Evolutionary conservation across 2,113 vertebrate species (phyloP).

Genomic region (Chaetura pelagica): DNA sequence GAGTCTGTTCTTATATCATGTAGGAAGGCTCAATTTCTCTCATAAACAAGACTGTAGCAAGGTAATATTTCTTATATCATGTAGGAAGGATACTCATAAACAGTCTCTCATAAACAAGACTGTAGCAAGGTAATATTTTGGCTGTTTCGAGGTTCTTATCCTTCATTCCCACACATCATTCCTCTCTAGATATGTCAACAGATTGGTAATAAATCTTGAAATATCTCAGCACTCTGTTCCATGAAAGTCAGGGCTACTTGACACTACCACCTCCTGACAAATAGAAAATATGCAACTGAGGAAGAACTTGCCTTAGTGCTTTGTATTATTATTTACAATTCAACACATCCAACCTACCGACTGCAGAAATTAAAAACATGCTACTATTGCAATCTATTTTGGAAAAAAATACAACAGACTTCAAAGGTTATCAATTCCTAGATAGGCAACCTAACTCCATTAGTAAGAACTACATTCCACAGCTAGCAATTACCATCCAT

Average conservation of each 20-base stretch:
- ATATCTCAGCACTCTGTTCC: neutral
- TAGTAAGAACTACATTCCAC: neutral
- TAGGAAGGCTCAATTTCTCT: neutral
- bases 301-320: neutral
- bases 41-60: neutral
- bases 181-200: neutral
- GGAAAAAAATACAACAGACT: neutral
- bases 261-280: neutral
- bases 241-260: neutral
- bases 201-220: neutral
- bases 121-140: neutral
- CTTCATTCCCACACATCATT: neutral
- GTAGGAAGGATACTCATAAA: neutral
- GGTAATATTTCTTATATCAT: neutral
- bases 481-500: neutral
- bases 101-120: neutral
- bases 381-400: neutral
- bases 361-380: neutral
- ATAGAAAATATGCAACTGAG: neutral
- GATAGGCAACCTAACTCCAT: neutral
- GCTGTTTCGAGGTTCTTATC: neutral
- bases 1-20: neutral
- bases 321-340: neutral
- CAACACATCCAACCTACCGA: neutral
- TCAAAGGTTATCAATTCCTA: neutral